These are phyloP conservation scores for Phortica okadai DNA, from an alignment of 2,888 invertebrate species.

Conservation along the genomic window DNA sequence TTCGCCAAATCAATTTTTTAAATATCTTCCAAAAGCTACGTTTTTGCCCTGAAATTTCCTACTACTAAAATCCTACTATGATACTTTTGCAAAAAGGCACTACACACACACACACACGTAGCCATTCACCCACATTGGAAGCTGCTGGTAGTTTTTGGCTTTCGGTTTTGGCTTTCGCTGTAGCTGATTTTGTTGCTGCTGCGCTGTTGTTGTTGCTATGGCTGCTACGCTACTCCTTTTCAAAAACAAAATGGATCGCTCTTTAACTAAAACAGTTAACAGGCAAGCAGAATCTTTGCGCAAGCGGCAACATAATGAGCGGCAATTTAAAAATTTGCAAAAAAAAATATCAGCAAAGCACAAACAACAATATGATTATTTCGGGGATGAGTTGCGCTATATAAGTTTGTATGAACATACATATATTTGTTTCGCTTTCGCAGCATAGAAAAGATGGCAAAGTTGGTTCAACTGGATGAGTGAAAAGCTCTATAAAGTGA, in stretches of 20 bases:
- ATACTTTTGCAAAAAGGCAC: not conserved
- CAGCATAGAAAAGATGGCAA: not conserved
- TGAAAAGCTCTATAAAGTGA: not conserved
- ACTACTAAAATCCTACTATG: not conserved
- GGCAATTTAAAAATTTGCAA: conserved; percentile 11
- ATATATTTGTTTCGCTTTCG: conserved; percentile 20
- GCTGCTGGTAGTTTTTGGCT: not conserved
- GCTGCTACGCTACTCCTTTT: conserved; percentile 56
- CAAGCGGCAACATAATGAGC: conserved; percentile 16
- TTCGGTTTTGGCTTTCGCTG: not conserved
- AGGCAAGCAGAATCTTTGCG: conserved; percentile 57
- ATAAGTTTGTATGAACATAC: conserved; percentile 3
- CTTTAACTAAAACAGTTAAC: conserved; percentile 77
- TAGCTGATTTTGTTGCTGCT: not conserved
- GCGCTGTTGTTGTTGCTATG: not conserved
- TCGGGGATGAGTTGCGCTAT: not conserved
- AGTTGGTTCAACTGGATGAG: not conserved
- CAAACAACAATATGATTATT: conserved; percentile 6
- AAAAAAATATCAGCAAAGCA: conserved; percentile 47
- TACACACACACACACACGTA: not conserved
- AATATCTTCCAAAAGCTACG: not conserved
- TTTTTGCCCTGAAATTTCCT: not conserved
- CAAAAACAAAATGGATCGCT: conserved; percentile 76
- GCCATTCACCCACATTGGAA: not conserved
- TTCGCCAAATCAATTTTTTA: not conserved